Percentiles rank a stretch among this genome's conserved stretches.
phyloP scores from a whole-genome alignment of 2,113 vertebrate genomes.

The Mastomys coucha region DNA sequence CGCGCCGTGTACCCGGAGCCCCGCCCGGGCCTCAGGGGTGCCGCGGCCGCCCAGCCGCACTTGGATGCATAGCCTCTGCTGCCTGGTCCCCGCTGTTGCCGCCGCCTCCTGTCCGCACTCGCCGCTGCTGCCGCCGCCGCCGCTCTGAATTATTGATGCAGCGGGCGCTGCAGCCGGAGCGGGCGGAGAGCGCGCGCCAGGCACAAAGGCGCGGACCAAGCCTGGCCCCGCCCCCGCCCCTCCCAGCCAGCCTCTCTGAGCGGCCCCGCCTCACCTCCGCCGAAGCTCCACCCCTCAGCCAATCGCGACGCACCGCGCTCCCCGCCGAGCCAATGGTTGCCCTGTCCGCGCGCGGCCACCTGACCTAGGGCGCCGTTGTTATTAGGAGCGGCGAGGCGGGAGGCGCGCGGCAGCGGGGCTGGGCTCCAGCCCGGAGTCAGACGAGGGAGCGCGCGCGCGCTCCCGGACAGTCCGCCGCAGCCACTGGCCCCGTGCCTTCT shows the following conservation, averaged over 20 bases:
- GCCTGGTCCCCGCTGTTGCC: constrained; percentile 76
- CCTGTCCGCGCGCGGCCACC: constrained; percentile 83
- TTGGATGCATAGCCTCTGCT: constrained; percentile 79
- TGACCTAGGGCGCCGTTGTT: constrained; percentile 82
- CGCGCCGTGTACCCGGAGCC: constrained; percentile 55
- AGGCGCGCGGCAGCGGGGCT: constrained; percentile 73
- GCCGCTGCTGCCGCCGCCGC: constrained; percentile 84
- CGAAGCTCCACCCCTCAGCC: constrained; percentile 65
- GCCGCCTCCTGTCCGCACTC: constrained; percentile 84
- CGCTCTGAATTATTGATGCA: constrained; percentile 92
- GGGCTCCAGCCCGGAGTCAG: constrained; percentile 71
- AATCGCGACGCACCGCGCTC: constrained; percentile 80
- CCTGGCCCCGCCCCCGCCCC: constrained; percentile 78
- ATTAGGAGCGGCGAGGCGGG: constrained; percentile 82
- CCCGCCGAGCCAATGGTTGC: constrained; percentile 79
- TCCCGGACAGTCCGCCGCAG: not conserved
- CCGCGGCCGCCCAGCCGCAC: constrained; percentile 76
- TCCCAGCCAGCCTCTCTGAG: constrained; percentile 80
- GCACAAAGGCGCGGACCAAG: constrained; percentile 89
- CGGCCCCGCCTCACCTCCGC: constrained; percentile 71
- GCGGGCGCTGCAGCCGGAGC: constrained; percentile 87
- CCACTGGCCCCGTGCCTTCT: not conserved
- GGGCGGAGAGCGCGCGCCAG: constrained; percentile 80
- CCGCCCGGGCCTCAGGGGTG: constrained; percentile 76
- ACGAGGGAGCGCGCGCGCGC: not conserved